These are phyloP conservation scores for Bombyx huttoni DNA, from an alignment of 2,888 invertebrate genomes.

Conservation along the genomic window DNA sequence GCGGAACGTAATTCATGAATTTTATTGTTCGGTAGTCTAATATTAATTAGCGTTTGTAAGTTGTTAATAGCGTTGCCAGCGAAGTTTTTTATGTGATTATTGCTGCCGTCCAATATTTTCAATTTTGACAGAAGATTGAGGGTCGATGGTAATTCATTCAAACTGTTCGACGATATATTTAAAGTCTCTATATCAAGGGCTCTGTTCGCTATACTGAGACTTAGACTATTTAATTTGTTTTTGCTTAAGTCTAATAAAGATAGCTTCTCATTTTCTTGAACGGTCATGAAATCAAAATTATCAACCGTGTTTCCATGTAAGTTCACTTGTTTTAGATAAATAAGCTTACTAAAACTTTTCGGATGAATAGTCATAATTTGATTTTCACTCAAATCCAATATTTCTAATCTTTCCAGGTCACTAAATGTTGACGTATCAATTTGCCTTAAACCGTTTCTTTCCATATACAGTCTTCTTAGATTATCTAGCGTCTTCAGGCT, in stretches of 20 bases:
- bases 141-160: constrained; percentile 80
- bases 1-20: constrained; percentile 79
- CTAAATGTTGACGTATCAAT: constrained; percentile 80
- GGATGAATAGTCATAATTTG: constrained; percentile 78
- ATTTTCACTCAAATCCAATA: constrained; percentile 82
- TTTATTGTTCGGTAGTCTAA: constrained; percentile 82
- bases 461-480: constrained; percentile 78
- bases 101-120: constrained; percentile 82
- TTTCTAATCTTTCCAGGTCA: constrained; percentile 79
- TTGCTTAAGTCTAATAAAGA: constrained; percentile 81
- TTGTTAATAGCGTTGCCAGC: constrained; percentile 79
- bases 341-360: constrained; percentile 75
- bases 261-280: constrained; percentile 76
- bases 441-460: constrained; percentile 79
- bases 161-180: constrained; percentile 83
- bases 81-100: constrained; percentile 80
- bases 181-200: constrained; percentile 79
- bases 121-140: constrained; percentile 78
- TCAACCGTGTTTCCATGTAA: constrained; percentile 84
- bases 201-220: constrained; percentile 74
- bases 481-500: constrained; percentile 77
- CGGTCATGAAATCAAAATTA: constrained; percentile 76
- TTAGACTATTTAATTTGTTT: constrained; percentile 80
- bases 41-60: constrained; percentile 77
- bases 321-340: constrained; percentile 78